These are phyloP conservation scores for Microcaecilia unicolor DNA, from an alignment of 2,797 vertebrate species.

Conservation along the genomic window DNA sequence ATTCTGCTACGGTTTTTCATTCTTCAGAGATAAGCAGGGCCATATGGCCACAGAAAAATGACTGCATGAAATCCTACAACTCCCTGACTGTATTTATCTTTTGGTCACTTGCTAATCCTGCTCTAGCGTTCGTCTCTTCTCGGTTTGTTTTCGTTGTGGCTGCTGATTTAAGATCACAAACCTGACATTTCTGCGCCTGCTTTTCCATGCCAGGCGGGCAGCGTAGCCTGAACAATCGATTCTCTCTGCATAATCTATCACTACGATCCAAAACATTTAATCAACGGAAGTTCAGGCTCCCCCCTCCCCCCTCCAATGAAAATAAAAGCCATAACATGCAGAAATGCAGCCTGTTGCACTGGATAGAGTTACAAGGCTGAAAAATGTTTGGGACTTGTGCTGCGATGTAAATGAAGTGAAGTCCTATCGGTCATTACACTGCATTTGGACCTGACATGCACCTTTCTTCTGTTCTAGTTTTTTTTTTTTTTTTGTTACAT, in stretches of 20 bases:
- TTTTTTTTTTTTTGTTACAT: too few species aligned
- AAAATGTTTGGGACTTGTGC: too few species aligned
- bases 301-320: slow-evolving; percentile 30
- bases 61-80: neutral
- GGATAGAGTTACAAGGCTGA: neutral
- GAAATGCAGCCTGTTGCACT: slow-evolving; percentile 6
- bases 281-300: slow-evolving; percentile 48
- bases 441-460: neutral
- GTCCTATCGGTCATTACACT: neutral
- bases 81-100: neutral
- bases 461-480: neutral
- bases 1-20: slow-evolving; percentile 1
- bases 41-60: neutral
- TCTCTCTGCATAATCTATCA: slow-evolving; percentile 63
- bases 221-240: slow-evolving; percentile 65
- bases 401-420: neutral
- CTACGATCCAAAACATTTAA: slow-evolving; percentile 58
- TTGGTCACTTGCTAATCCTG: neutral
- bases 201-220: slow-evolving; percentile 65
- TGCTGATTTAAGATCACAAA: slow-evolving; percentile 54
- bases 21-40: slow-evolving; percentile 21
- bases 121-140: neutral
- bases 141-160: neutral
- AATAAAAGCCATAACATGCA: neutral
- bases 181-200: slow-evolving; percentile 70